phyloP scores from a whole-genome alignment of 2,113 vertebrate species.

The Nicator chloris region DNA sequence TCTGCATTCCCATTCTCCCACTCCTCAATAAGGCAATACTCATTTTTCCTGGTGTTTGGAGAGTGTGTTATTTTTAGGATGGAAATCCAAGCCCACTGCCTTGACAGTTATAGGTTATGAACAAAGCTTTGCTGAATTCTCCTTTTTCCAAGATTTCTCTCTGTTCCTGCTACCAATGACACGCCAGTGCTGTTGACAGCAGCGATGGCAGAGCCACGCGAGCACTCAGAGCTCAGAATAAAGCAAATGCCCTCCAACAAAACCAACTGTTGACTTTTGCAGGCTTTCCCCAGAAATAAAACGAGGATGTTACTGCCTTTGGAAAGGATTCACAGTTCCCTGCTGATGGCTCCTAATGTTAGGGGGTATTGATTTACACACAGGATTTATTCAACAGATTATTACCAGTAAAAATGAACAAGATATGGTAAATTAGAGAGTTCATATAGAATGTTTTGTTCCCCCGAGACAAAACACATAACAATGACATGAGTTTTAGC shows the following conservation, averaged over 20 bases:
- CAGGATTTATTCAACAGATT: neutral
- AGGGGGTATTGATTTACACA: neutral
- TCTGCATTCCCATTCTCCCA: neutral
- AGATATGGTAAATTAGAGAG: neutral
- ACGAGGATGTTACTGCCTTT: neutral
- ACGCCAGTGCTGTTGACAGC: neutral
- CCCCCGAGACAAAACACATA: neutral
- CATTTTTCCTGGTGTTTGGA: neutral
- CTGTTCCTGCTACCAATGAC: neutral
- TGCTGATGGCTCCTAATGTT: slow-evolving; percentile 26
- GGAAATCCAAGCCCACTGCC: neutral
- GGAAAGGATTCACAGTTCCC: neutral
- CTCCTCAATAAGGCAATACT: neutral
- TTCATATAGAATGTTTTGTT: neutral
- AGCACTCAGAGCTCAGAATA: neutral
- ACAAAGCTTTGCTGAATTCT: neutral
- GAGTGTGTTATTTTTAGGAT: neutral
- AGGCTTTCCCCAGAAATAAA: neutral
- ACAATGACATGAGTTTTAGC: neutral
- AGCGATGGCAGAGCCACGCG: neutral
- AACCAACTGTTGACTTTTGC: neutral
- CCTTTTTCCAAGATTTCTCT: neutral
- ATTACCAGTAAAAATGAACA: slow-evolving; percentile 27
- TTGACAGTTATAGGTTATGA: neutral
- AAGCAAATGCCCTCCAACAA: neutral